Conservation (phyloP, 2,888 invertebrate genomes). For the Azorinus chamasolen region DNA sequence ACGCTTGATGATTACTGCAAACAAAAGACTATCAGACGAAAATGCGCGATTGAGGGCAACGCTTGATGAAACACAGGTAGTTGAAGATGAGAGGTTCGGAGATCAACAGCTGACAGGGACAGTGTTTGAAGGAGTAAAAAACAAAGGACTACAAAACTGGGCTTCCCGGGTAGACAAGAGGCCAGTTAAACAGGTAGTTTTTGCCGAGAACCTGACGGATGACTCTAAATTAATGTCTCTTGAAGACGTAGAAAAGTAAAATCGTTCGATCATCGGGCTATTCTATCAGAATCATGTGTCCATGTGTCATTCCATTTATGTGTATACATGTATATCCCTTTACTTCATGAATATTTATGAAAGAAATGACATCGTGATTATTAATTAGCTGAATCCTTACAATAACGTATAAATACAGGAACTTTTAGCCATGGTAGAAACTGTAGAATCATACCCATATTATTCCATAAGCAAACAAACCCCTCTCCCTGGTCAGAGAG, state of each 20-base stretch:
- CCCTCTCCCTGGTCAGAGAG: too few relatives aligned
- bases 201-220: slow-evolving; percentile 45
- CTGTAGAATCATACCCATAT: too few relatives aligned
- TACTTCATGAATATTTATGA: too few relatives aligned
- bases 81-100: slow-evolving; percentile 45
- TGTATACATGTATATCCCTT: too few relatives aligned
- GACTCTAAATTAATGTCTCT: slow-evolving; percentile 43
- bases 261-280: too few relatives aligned
- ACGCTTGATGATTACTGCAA: slow-evolving; percentile 35
- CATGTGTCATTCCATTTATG: too few relatives aligned
- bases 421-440: too few relatives aligned
- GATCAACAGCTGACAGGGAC: slow-evolving; percentile 41
- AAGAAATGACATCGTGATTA: too few relatives aligned
- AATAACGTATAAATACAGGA: too few relatives aligned
- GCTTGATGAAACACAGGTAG: slow-evolving; percentile 36
- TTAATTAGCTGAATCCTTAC: too few relatives aligned
- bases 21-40: slow-evolving; percentile 49
- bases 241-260: slow-evolving; percentile 18
- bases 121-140: slow-evolving; percentile 51
- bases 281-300: too few relatives aligned
- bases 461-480: too few relatives aligned
- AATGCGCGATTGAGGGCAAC: slow-evolving; percentile 45
- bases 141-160: slow-evolving; percentile 16
- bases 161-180: slow-evolving; percentile 22
- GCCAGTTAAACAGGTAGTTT: slow-evolving; percentile 13